phyloP scores from a whole-genome alignment of 2,888 invertebrate species.

The Apotomis betuletana region DNA sequence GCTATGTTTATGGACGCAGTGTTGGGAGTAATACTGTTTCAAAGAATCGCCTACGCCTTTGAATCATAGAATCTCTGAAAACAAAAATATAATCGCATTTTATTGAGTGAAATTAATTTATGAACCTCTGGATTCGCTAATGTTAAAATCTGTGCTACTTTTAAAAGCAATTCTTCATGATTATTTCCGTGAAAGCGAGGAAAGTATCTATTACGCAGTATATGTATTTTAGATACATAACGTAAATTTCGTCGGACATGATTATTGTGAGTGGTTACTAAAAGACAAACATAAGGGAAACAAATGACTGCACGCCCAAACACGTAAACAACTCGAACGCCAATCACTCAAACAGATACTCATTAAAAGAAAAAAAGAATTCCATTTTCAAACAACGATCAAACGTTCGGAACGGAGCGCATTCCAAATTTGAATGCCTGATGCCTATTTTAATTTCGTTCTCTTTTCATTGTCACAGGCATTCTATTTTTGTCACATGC shows the following conservation, averaged over 20 bases:
- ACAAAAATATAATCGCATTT: constrained; percentile 11
- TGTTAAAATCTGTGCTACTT: too few relatives aligned
- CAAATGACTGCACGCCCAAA: background rate
- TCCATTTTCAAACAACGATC: constrained; percentile 24
- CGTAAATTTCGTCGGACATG: too few relatives aligned
- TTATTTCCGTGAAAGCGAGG: too few relatives aligned
- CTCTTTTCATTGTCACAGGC: constrained; percentile 61
- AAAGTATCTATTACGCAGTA: too few relatives aligned
- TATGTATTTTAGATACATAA: too few relatives aligned
- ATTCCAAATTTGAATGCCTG: constrained; percentile 42
- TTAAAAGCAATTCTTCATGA: too few relatives aligned
- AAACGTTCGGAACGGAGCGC: constrained; percentile 25
- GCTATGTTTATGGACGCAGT: constrained; percentile 11
- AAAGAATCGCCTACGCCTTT: constrained; percentile 36
- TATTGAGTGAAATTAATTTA: constrained; percentile 9
- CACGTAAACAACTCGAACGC: constrained; percentile 22
- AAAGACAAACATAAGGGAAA: background rate
- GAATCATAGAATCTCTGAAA: constrained; percentile 28
- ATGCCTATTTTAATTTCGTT: constrained; percentile 47
- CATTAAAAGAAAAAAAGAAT: constrained; percentile 17
- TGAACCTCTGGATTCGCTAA: background rate
- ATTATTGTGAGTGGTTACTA: background rate
- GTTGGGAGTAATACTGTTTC: constrained; percentile 26
- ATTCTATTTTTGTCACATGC: constrained; percentile 64
- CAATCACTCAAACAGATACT: constrained; percentile 26